Conservation (phyloP, 2,797 vertebrate genomes). For the Helarctos malayanus region DNA sequence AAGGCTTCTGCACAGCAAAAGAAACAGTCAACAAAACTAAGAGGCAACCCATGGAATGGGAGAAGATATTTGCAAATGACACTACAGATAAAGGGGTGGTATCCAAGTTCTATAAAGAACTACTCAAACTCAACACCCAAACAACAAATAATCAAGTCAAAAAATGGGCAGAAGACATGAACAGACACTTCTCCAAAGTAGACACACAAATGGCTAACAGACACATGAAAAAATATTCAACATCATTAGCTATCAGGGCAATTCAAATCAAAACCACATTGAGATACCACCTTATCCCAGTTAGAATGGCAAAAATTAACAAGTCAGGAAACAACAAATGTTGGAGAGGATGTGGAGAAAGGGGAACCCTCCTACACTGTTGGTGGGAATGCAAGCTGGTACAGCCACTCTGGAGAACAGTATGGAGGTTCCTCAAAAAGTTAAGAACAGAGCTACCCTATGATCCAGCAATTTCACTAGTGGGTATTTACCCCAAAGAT, state of each 20-base stretch:
- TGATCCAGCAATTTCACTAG: no score
- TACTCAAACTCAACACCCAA: not conserved
- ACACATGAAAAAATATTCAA: not conserved
- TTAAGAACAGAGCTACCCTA: no score
- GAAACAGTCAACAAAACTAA: no score
- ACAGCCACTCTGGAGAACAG: not conserved
- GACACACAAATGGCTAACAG: not conserved
- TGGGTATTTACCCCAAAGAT: no score
- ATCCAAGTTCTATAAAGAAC: not conserved
- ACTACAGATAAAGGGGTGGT: no score
- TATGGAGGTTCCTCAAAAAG: not conserved
- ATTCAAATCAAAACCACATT: not conserved
- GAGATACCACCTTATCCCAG: not conserved
- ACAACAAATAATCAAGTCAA: not conserved
- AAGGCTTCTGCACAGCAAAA: no score
- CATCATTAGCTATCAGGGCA: not conserved
- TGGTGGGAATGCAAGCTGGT: not conserved
- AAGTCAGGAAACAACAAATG: not conserved
- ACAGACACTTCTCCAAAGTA: not conserved
- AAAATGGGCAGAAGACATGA: not conserved
- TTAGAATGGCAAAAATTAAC: not conserved
- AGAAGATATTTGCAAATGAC: no score
- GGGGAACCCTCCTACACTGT: not conserved
- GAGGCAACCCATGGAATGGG: no score
- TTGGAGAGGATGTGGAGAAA: not conserved